Base-by-base conservation (phyloP, 2,113 vertebrate species). In the Columba janthina region DNA sequence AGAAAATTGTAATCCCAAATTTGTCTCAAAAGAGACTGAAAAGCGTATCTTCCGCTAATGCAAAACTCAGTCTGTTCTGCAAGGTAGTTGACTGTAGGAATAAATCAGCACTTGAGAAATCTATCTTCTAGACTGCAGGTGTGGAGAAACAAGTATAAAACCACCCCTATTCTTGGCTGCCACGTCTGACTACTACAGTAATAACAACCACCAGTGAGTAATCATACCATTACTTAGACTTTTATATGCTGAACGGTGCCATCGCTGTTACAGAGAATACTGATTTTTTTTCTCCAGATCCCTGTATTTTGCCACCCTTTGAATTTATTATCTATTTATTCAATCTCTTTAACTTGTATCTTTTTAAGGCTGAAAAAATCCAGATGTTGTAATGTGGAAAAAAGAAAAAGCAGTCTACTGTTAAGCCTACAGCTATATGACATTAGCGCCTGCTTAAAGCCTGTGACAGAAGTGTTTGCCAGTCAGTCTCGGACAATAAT, bases 151-250 rank as follows among this genome's bases (percentile, higher is more conserved):
- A 34, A 70, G 5, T n/a, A 36, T 8, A 72, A 64, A 21, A 3
- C 2, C 19, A 70, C 3, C 7, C 1, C 6, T 5, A 0, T n/a
- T 53, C 17, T 58, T 42, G 17, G 44, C 20, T 76, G 24, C 11
- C 53, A 19, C 10, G 61, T 83, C 24, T 53, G 56, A 61, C 21
- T 36, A 21, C 6, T 44, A 57, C 2, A 53, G 18, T 29, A 85
- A 50, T 3, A 80, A 75, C 3, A 2, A 61, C 10, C 4, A 28
- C n/a, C 16, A 46, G 17, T 46, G 46, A 74, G 42, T 10, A 77
- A 73, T 53, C 32, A 53, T 14, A 62, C 8, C 9, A 17, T 61
- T 76, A 65, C 18, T 53, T 26, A 36, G 42, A 81, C 11, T 70
- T 92, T 28, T 13, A 40, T 22, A 54, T 8, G 15, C n/a, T 67